Evolutionary conservation across 2,888 invertebrate species (phyloP).

Genomic region (Eilema caniola): DNA sequence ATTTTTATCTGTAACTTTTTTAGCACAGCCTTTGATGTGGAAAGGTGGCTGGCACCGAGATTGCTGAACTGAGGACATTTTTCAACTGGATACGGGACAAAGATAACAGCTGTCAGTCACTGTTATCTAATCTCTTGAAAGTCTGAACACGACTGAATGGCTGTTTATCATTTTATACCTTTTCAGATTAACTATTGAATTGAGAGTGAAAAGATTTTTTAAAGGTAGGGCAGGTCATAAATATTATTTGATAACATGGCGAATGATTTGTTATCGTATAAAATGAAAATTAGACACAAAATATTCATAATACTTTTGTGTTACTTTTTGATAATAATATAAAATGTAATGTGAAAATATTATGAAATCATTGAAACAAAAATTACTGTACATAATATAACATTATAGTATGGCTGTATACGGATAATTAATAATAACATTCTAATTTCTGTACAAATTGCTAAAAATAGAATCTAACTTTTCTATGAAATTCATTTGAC

Average conservation of each 20-base stretch:
- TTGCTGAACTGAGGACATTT: neutral
- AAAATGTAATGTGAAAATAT: neutral
- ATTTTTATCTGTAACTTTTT: neutral
- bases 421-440: too few species aligned
- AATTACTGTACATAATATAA: too few species aligned
- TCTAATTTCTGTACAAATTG: too few species aligned
- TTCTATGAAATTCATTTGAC: too few species aligned
- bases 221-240: neutral
- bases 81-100: slow-evolving; percentile 1
- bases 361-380: too few species aligned
- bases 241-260: neutral
- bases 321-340: neutral
- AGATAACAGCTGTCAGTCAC: slow-evolving; percentile 21
- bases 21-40: neutral
- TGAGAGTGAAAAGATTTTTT: neutral
- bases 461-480: too few species aligned
- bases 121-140: slow-evolving; percentile 23
- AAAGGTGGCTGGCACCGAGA: neutral
- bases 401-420: too few species aligned
- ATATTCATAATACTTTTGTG: neutral
- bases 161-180: neutral
- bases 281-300: neutral
- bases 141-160: neutral
- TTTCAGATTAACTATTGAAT: slow-evolving; percentile 8
- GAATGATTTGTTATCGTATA: slow-evolving; percentile 1